Percentiles rank a stretch among this genome's conserved stretches.
phyloP scores from a whole-genome alignment of 2,888 invertebrate species.

The Lasioglossum morio region DNA sequence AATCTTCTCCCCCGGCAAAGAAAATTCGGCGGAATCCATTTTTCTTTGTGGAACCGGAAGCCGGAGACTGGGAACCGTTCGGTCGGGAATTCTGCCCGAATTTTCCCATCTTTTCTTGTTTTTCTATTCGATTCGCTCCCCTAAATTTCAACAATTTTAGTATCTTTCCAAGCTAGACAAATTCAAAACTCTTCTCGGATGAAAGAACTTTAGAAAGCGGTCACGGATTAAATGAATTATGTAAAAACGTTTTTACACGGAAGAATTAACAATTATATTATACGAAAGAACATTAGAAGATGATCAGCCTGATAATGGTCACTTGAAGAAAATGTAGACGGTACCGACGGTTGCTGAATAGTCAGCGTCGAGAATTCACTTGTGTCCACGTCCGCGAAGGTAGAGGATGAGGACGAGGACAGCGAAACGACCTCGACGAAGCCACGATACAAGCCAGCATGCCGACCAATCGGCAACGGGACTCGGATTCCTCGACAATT shows the following conservation, averaged over 20 bases:
- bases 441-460: background rate
- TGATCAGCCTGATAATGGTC: too few species aligned
- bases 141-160: background rate
- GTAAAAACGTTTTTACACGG: too few species aligned
- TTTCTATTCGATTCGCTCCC: background rate
- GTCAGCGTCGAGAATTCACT: background rate
- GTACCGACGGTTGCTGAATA: background rate
- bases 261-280: too few species aligned
- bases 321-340: background rate
- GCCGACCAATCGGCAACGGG: slow-evolving; percentile 1
- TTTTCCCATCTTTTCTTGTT: background rate
- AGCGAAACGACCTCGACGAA: background rate
- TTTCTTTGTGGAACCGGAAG: background rate
- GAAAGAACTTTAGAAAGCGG: too few species aligned
- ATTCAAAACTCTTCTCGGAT: background rate
- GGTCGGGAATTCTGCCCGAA: background rate
- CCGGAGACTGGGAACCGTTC: background rate
- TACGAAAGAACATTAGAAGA: too few species aligned
- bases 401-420: background rate
- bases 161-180: too few species aligned
- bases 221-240: too few species aligned
- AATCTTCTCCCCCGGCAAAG: background rate
- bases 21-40: background rate
- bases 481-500: background rate
- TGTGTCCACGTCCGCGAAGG: background rate